phyloP scores from a whole-genome alignment of 2,888 invertebrate species.

The Drosophila yooni region DNA sequence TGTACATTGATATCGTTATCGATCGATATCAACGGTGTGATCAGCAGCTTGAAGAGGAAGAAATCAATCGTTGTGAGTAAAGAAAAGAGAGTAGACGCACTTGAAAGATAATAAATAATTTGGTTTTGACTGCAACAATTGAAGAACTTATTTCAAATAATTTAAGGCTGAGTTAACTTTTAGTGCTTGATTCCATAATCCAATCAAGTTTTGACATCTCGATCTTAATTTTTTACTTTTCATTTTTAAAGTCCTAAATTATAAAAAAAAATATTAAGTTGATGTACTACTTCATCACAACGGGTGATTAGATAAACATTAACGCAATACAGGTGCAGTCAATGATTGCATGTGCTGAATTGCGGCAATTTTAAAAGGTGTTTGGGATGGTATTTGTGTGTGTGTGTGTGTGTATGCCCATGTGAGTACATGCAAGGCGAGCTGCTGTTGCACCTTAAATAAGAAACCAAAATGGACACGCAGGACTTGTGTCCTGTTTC shows the following conservation, averaged over 20 bases:
- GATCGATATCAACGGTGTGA: not conserved
- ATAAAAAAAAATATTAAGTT: not conserved
- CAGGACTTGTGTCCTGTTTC: conserved; percentile 41
- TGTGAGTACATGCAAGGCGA: conserved; percentile 23
- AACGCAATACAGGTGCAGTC: conserved; percentile 71
- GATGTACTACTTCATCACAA: not conserved
- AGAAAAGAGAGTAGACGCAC: not conserved
- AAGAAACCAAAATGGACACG: conserved; percentile 61
- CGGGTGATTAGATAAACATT: conserved; percentile 51
- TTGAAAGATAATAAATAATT: not conserved
- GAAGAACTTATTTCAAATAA: too few species aligned
- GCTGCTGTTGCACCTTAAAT: conserved; percentile 62
- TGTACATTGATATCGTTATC: not conserved
- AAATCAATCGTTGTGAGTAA: not conserved
- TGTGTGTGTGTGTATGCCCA: not conserved
- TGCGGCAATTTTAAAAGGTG: not conserved
- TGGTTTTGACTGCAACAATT: too few species aligned
- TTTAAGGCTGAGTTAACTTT: too few species aligned
- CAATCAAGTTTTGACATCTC: not conserved
- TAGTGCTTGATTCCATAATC: too few species aligned
- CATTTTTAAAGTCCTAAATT: not conserved
- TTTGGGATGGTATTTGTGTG: not conserved
- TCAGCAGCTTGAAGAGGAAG: not conserved
- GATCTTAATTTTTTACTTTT: not conserved
- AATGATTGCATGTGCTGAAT: conserved; percentile 49